Conservation (phyloP, 2,888 invertebrate genomes). For the Stegophylla sp. region DNA sequence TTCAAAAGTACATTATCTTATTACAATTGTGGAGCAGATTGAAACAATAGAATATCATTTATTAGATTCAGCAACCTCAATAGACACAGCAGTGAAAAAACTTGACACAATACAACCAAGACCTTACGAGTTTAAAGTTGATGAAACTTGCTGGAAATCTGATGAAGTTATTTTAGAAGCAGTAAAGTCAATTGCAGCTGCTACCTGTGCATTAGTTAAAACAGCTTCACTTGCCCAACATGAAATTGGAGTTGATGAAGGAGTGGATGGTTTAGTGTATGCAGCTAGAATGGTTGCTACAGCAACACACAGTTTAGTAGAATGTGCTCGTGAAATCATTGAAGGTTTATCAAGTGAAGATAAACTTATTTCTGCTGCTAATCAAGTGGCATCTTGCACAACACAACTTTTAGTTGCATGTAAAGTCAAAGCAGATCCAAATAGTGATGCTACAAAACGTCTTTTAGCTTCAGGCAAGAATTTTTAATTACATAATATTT, state of each 20-base stretch:
- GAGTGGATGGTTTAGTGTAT: conserved; percentile 54
- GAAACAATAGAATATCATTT: conserved; percentile 99
- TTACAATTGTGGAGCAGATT: conserved; percentile 95
- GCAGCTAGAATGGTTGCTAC: conserved; percentile 55
- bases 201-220: conserved; percentile 53
- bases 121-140: conserved; percentile 58
- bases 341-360: conserved; percentile 56
- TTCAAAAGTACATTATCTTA: conserved; percentile 82
- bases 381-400: conserved; percentile 55
- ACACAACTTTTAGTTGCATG: conserved; percentile 55
- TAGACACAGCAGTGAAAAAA: conserved; percentile 97
- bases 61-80: conserved; percentile 94
- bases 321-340: conserved; percentile 55
- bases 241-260: conserved; percentile 57
- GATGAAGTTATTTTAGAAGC: conserved; percentile 56
- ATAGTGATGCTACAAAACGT: conserved; percentile 53
- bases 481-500: not conserved
- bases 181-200: conserved; percentile 50
- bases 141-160: conserved; percentile 54
- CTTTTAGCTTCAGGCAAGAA: conserved; percentile 49
- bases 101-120: conserved; percentile 89
- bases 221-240: conserved; percentile 56
- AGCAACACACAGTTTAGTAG: conserved; percentile 51
- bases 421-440: conserved; percentile 56
- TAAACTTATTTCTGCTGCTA: conserved; percentile 56